These are phyloP conservation scores for Sturnus vulgaris DNA, from an alignment of 2,113 vertebrate species.

Conservation along the genomic window DNA sequence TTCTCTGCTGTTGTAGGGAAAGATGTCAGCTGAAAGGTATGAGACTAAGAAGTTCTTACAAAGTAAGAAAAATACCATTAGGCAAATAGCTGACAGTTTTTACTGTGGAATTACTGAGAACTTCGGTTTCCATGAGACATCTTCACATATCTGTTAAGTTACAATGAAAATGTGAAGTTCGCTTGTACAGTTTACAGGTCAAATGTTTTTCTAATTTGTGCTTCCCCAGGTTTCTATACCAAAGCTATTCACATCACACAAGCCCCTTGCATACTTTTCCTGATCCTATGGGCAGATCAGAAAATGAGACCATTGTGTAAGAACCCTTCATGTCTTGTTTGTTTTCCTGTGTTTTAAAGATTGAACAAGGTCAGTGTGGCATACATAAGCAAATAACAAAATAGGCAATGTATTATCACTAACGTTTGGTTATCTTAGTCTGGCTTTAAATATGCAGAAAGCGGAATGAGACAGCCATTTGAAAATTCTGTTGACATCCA, in stretches of 20 bases:
- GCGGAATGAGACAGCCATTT: not conserved
- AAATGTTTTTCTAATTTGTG: not conserved
- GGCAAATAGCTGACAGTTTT: not conserved
- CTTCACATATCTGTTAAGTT: not conserved
- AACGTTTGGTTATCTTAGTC: not conserved
- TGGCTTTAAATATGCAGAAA: not conserved
- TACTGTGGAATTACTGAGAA: not conserved
- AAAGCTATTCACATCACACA: not conserved
- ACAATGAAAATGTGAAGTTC: not conserved
- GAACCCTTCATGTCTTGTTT: not conserved
- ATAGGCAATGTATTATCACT: not conserved
- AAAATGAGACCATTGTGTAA: conserved; percentile 24
- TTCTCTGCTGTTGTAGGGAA: not conserved
- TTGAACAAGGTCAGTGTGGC: not conserved
- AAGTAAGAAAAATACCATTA: not conserved
- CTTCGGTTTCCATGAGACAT: not conserved
- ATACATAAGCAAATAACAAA: not conserved
- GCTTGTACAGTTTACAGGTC: not conserved
- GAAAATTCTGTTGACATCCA: not conserved
- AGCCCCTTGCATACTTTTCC: not conserved
- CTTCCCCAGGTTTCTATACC: not conserved
- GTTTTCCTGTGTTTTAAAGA: not conserved
- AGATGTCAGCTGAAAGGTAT: not conserved
- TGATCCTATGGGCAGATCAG: not conserved
- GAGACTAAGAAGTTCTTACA: not conserved